Evolutionary conservation across 2,888 invertebrate species (phyloP).

Genomic region (Coenonympha arcania): DNA sequence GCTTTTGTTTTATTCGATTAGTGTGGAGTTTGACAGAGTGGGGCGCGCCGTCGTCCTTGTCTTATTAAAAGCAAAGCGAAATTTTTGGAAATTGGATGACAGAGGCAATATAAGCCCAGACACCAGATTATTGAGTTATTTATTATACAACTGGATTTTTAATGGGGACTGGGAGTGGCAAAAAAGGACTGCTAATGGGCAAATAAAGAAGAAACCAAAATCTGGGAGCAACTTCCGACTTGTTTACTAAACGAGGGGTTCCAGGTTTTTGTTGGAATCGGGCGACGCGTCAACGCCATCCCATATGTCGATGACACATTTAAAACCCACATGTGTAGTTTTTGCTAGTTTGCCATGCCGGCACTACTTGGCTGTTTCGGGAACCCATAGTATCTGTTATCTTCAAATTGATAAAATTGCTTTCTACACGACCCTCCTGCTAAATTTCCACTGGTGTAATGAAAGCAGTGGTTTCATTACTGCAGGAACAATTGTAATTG

Average conservation of each 20-base stretch:
- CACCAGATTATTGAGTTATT: not conserved
- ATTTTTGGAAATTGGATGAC: not conserved
- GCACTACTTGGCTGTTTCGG: slow-evolving; percentile 21
- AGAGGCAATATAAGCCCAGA: not conserved
- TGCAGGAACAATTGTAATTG: slow-evolving; percentile 27
- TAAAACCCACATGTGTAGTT: slow-evolving; percentile 44
- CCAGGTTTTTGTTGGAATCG: slow-evolving; percentile 34
- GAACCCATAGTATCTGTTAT: slow-evolving; percentile 17
- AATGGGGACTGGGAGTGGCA: not conserved
- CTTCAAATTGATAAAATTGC: slow-evolving; percentile 15
- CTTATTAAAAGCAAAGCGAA: too few relatives aligned
- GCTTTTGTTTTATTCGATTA: too few relatives aligned
- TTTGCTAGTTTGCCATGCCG: slow-evolving; percentile 27
- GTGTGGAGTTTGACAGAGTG: too few relatives aligned
- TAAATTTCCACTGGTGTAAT: not conserved
- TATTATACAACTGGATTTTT: not conserved
- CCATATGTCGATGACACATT: slow-evolving; percentile 57
- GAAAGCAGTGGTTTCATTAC: slow-evolving; percentile 26
- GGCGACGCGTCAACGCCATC: slow-evolving; percentile 29
- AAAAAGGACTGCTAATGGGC: not conserved
- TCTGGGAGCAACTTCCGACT: slow-evolving; percentile 43
- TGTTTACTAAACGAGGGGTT: slow-evolving; percentile 41
- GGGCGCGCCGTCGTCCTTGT: too few relatives aligned
- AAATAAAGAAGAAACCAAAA: slow-evolving; percentile 29
- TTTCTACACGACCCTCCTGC: slow-evolving; percentile 7